Conservation (phyloP, 2,797 vertebrate species). For the Mus minutoides region DNA sequence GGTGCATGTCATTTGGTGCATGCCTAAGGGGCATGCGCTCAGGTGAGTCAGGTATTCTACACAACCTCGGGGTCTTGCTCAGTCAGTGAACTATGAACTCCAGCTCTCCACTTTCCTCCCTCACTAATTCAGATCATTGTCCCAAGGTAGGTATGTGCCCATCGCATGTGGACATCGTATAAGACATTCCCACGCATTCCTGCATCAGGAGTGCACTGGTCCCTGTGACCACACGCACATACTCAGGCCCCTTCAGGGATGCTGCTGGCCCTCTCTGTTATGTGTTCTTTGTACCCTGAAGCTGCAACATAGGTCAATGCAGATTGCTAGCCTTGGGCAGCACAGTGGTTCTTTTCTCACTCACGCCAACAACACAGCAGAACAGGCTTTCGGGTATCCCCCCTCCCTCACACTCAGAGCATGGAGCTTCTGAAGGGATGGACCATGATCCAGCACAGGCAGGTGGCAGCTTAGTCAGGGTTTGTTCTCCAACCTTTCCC, state of each 20-base stretch:
- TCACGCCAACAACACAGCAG: background rate
- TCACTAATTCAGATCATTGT: background rate
- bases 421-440: background rate
- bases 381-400: no score
- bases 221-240: accelerated
- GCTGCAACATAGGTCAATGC: background rate
- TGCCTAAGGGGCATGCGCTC: no score
- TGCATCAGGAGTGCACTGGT: accelerated
- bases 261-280: background rate
- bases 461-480: no score
- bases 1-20: accelerated
- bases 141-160: accelerated
- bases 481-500: background rate
- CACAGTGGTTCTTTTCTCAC: background rate
- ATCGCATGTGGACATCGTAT: accelerated
- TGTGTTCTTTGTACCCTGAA: accelerated
- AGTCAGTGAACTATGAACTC: background rate
- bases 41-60: background rate
- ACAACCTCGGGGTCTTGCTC: background rate
- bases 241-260: accelerated
- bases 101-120: background rate
- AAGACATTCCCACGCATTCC: background rate
- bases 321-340: background rate
- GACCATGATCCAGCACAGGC: background rate
- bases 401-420: background rate